Base-by-base conservation (phyloP, 2,113 vertebrate genomes). In the Callipepla californica region DNA sequence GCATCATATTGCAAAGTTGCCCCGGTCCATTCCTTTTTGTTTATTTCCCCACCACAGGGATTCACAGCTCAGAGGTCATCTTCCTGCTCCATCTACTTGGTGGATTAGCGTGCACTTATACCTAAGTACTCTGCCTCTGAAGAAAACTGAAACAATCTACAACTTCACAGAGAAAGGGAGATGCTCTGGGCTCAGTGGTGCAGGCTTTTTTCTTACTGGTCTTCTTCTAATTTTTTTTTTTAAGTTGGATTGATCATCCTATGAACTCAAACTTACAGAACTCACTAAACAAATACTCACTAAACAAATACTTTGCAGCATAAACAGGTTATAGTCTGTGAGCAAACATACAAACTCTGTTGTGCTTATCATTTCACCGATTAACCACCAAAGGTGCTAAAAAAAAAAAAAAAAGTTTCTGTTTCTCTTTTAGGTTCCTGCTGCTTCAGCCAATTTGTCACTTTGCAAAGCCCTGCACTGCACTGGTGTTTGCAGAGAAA, bases 361-460 rank as follows among this genome's bases (percentile, higher is more conserved):
- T 93, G 89, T 75, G 89, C 91, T 96, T 94, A 94, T 93, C 80
- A 77, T 91, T 90, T 95, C 77, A 94, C 89, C 90, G 95, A 94
- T 95, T 96, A 94, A 92, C 90, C 86, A 6, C 94, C 93, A 94
- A 69, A 95, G 80, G 82, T 90, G 85, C 93, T 93, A 65, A 59
- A 92, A 26, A 36, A 94, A 92, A 87, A 65, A 59, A 92, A 26
- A 36, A 94, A 92, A 87, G 59, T 83, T 95, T 83, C 7, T 90
- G 7, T 90, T 96, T 79, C 69, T 95, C 87, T 48, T 77, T 88
- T 90, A 90, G 50, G 73, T 79, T 87, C 86, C 84, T 87, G 86
- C 94, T 95, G 95, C 85, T 94, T 89, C 79, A 87, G 85, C 81
- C 83, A 82, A 96, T 96, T 96, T 94, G 85, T 95, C 82, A 90